phyloP scores from a whole-genome alignment of 35 echinoderm and acorn worm species.

The Nesometra sesokonis region DNA sequence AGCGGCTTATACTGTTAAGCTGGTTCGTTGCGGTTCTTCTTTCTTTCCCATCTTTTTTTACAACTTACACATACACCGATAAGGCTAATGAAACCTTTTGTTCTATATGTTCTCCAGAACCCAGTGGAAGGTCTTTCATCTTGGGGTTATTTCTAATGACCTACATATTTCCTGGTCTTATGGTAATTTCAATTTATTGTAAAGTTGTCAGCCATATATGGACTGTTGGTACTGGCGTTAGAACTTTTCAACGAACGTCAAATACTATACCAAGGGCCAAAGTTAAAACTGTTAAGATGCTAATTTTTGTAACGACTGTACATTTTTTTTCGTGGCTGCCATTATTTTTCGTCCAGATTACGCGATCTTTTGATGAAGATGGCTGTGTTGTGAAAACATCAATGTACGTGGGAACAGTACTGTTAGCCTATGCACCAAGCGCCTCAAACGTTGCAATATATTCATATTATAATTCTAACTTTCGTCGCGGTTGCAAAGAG shows the following conservation, averaged over 20 bases:
- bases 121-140: neutral
- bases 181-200: conserved; percentile 53
- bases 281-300: conserved; percentile 96
- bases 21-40: conserved; percentile 51
- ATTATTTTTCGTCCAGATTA: conserved; percentile 46
- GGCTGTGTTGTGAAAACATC: conserved; percentile 2
- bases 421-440: conserved; percentile 67
- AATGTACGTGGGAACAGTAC: conserved; percentile 39
- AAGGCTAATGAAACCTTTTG: neutral
- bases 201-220: conserved; percentile 77
- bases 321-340: conserved; percentile 82
- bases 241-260: conserved; percentile 68
- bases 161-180: conserved; percentile 43
- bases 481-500: conserved; percentile 89
- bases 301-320: conserved; percentile 70
- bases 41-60: conserved; percentile 66
- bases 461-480: conserved; percentile 83
- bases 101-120: neutral
- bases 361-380: neutral
- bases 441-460: conserved; percentile 82
- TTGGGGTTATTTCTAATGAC: conserved; percentile 26
- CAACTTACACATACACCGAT: neutral
- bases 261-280: conserved; percentile 91
- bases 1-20: conserved; percentile 60
- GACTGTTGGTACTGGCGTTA: conserved; percentile 44